Percentiles rank a stretch among this genome's conserved stretches.
Evolutionary conservation across 2,888 invertebrate genomes (phyloP).

Genomic region (Augiades crinisus): DNA sequence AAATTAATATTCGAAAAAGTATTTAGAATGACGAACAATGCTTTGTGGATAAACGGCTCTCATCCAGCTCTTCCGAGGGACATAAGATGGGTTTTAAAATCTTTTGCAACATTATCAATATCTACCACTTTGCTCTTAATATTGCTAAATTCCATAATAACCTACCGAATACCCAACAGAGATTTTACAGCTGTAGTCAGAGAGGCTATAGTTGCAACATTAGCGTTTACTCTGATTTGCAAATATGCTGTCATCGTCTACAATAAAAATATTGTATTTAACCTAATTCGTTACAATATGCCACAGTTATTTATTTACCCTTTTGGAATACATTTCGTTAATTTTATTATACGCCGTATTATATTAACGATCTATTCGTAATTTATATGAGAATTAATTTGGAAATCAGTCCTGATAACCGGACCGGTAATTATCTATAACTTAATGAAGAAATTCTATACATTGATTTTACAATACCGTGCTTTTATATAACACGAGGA

Average conservation of each 20-base stretch:
- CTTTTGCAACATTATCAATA: not conserved
- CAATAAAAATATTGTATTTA: slow-evolving; percentile 1
- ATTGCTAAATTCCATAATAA: not conserved
- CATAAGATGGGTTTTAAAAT: not conserved
- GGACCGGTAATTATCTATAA: no score
- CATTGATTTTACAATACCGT: no score
- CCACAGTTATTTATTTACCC: no score
- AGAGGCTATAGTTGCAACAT: not conserved
- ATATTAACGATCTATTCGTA: no score
- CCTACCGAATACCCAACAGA: slow-evolving; percentile 2
- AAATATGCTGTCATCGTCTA: not conserved
- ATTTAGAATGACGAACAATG: slow-evolving; percentile 31
- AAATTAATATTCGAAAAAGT: slow-evolving; percentile 33
- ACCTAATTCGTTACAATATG: slow-evolving; percentile 1
- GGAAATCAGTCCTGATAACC: no score
- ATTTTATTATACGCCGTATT: no score
- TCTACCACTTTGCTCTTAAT: not conserved
- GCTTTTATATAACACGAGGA: no score
- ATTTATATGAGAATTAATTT: no score
- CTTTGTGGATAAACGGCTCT: slow-evolving; percentile 31
- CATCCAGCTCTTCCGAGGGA: slow-evolving; percentile 31
- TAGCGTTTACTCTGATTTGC: slow-evolving; percentile 5
- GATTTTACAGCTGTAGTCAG: not conserved
- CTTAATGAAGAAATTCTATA: no score
- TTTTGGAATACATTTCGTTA: no score